phyloP scores from a whole-genome alignment of 2,797 vertebrate species.

The Caiman crocodilus region DNA sequence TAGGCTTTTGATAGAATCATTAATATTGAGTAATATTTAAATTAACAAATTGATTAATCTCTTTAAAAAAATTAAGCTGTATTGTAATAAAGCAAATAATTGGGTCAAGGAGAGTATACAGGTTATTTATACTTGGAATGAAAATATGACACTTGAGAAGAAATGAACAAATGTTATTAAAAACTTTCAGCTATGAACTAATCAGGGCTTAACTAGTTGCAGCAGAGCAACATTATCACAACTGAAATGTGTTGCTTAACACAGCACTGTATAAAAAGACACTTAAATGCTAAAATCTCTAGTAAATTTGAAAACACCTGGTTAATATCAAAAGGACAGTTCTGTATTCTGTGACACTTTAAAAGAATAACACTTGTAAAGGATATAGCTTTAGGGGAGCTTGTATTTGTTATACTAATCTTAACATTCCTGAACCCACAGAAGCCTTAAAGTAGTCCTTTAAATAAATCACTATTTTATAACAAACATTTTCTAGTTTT shows the following conservation, averaged over 20 bases:
- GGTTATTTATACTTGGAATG: slow-evolving; percentile 40
- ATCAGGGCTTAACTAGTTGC: slow-evolving; percentile 32
- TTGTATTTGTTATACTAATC: background rate
- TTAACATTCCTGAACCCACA: background rate
- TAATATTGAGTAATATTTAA: slow-evolving; percentile 13
- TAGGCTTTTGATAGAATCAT: background rate
- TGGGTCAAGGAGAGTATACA: background rate
- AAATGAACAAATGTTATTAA: slow-evolving; percentile 21
- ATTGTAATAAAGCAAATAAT: slow-evolving; percentile 1
- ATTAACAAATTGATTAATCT: slow-evolving; percentile 10
- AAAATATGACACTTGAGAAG: background rate
- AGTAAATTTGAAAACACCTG: background rate
- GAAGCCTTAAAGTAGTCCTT: background rate
- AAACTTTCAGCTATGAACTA: slow-evolving; percentile 19
- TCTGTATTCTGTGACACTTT: background rate
- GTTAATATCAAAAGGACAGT: background rate
- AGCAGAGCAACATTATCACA: background rate
- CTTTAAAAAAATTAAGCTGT: background rate
- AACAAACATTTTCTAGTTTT: no score
- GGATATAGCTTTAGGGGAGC: background rate
- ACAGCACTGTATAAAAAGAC: background rate
- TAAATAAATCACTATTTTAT: background rate
- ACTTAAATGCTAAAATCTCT: background rate
- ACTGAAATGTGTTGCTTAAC: slow-evolving; percentile 16
- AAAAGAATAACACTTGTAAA: background rate